phyloP scores from a whole-genome alignment of 1,140 invertebrate genomes.

The Cyclargus thomasi region DNA sequence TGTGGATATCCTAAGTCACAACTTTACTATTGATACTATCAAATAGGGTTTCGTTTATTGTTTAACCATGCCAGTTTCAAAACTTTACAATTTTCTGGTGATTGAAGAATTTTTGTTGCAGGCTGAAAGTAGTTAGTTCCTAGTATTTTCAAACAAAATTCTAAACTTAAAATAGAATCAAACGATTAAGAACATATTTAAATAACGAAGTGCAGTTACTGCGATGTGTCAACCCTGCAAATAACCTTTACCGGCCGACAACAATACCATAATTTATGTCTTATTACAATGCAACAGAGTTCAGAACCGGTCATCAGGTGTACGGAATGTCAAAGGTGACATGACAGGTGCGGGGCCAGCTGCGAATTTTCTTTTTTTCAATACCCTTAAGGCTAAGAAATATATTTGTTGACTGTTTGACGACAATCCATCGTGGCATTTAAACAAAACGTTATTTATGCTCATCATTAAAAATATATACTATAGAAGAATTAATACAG shows the following conservation, averaged over 20 bases:
- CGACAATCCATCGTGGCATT: slow-evolving; percentile 1
- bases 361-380: slow-evolving; percentile 25
- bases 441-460: not conserved
- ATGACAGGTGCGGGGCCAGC: slow-evolving; percentile 28
- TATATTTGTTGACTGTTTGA: slow-evolving; percentile 5
- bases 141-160: no score
- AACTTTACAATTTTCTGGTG: no score
- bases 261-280: not conserved
- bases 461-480: no score
- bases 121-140: no score
- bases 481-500: no score
- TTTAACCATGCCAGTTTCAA: no score
- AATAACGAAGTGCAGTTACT: not conserved
- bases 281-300: slow-evolving; percentile 5
- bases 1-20: no score
- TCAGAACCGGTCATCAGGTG: not conserved
- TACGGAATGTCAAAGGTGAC: slow-evolving; percentile 28
- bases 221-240: not conserved
- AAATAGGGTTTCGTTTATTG: no score
- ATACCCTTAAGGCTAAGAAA: slow-evolving; percentile 23
- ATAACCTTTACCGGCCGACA: not conserved
- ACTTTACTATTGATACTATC: no score
- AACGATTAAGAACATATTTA: not conserved
- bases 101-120: no score
- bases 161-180: no score